A percentile compares a stretch with the other conserved stretches of the same genome.
phyloP scores from a whole-genome alignment of 2,888 invertebrate genomes.

The Nemotelus pantherinus region DNA sequence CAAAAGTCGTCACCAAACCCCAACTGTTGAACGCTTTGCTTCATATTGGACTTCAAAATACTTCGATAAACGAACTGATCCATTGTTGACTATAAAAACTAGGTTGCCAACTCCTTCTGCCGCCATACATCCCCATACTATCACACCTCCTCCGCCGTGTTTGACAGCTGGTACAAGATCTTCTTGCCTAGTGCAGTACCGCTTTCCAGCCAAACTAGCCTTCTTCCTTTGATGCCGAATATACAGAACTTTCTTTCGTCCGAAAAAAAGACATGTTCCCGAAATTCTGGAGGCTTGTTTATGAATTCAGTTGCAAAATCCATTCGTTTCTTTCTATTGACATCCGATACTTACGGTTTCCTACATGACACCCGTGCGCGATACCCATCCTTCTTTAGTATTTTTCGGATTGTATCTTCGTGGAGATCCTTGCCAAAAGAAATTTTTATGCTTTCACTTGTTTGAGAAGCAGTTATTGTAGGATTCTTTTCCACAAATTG shows the following conservation, averaged over 20 bases:
- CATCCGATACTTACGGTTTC: background rate
- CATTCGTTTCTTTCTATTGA: background rate
- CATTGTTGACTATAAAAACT: conserved; percentile 18
- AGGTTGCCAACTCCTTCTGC: background rate
- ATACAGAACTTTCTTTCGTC: conserved; percentile 47
- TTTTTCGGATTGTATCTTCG: no score
- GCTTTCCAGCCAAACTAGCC: conserved; percentile 36
- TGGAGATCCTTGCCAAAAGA: background rate
- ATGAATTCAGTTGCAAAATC: conserved; percentile 14
- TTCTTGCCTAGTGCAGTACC: conserved; percentile 8
- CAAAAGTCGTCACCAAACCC: background rate
- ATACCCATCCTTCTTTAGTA: no score
- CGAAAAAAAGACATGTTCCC: conserved; percentile 46
- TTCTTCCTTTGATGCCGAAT: conserved; percentile 44
- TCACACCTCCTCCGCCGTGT: conserved; percentile 42
- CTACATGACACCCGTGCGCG: no score
- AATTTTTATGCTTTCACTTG: no score
- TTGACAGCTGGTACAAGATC: conserved; percentile 44
- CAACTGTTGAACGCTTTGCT: conserved; percentile 25
- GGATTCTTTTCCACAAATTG: no score
- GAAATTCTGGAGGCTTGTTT: conserved; percentile 18
- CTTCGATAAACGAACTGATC: conserved; percentile 8
- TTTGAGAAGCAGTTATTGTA: no score
- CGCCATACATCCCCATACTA: conserved; percentile 46
- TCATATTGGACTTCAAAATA: conserved; percentile 26